Percentiles rank a stretch among this genome's conserved stretches.
Conservation (phyloP, 2,888 invertebrate species). For the Pachymerium ferrugineum region DNA sequence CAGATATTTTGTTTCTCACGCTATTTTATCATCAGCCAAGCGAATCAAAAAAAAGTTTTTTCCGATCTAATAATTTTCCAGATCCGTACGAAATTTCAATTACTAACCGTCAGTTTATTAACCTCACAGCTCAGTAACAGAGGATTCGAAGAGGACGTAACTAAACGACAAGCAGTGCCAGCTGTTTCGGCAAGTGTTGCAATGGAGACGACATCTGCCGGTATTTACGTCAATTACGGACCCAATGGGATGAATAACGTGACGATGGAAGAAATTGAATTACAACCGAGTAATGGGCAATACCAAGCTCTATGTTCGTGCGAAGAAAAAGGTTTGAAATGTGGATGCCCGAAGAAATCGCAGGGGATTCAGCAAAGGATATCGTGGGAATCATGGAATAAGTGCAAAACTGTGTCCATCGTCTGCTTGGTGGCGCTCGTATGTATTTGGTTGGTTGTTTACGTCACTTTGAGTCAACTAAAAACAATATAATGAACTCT, state of each 20-base stretch:
- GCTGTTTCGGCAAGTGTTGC: background rate
- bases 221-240: background rate
- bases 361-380: background rate
- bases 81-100: background rate
- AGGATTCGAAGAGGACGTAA: background rate
- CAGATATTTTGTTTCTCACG: too few species aligned
- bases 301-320: background rate
- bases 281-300: background rate
- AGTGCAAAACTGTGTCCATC: background rate
- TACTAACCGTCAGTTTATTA: background rate
- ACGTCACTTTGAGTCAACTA: background rate
- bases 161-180: background rate
- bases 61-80: too few species aligned
- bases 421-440: background rate
- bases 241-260: background rate
- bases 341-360: background rate
- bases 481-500: background rate
- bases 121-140: background rate
- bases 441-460: background rate
- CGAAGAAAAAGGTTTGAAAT: background rate
- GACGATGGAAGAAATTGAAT: background rate
- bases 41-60: too few species aligned
- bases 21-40: too few species aligned
- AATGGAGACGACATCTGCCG: background rate
- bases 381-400: background rate